phyloP scores from a whole-genome alignment of 1,140 invertebrate species.

The Halictus rubicundus region DNA sequence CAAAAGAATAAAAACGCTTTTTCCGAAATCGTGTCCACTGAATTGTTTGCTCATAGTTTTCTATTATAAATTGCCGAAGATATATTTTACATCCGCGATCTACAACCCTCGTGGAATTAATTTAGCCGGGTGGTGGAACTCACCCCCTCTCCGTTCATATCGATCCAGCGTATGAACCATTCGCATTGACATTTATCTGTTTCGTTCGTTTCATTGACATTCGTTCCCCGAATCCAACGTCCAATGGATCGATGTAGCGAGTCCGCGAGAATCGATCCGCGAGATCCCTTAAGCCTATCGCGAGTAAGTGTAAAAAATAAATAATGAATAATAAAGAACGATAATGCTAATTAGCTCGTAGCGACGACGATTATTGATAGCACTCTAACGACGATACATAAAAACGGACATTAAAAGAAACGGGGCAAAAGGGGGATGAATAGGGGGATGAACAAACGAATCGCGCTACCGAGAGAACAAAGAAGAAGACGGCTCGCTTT shows the following conservation, averaged over 20 bases:
- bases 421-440: too few relatives aligned
- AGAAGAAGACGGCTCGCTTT: background rate
- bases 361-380: conserved; percentile 21
- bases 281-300: conserved; percentile 21
- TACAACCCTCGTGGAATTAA: background rate
- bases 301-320: conserved; percentile 43
- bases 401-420: background rate
- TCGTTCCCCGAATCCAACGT: conserved; percentile 45
- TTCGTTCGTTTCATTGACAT: conserved; percentile 37
- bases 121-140: background rate
- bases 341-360: conserved; percentile 9
- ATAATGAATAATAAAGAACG: conserved; percentile 24
- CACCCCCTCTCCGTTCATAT: conserved; percentile 40
- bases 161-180: conserved; percentile 61
- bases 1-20: background rate
- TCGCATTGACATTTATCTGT: conserved; percentile 33
- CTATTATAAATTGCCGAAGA: background rate
- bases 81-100: background rate
- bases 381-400: conserved; percentile 16
- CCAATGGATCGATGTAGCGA: conserved; percentile 36
- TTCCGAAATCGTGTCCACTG: background rate
- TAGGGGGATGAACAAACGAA: background rate
- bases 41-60: too few relatives aligned
- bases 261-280: conserved; percentile 1
- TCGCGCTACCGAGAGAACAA: background rate